A percentile compares a stretch with the other conserved stretches of the same genome.
Conservation (phyloP, 2,797 vertebrate species). For the Calcarius lapponicus region DNA sequence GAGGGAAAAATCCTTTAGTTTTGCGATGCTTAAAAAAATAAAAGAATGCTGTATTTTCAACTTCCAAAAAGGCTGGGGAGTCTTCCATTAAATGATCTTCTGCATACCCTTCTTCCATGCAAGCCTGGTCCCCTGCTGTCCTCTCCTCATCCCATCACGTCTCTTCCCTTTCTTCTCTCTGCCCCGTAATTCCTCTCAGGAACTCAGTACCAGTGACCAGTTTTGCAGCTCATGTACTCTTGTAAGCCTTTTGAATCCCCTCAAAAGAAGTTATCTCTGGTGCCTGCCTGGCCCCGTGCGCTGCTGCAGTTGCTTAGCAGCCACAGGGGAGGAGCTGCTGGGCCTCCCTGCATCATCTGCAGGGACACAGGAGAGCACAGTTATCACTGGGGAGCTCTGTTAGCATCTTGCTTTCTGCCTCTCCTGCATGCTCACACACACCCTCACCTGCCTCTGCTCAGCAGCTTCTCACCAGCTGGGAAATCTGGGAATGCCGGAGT, state of each 20-base stretch:
- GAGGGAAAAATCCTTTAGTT: neutral
- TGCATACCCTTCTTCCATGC: rapidly evolving
- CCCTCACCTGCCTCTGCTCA: neutral
- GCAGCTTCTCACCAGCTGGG: neutral
- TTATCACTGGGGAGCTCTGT: neutral
- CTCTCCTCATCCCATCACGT: neutral
- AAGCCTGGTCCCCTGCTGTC: neutral
- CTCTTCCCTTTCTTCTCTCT: neutral
- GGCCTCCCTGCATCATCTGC: neutral
- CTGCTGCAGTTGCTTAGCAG: constrained; percentile 51
- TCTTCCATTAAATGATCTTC: neutral
- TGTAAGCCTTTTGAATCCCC: neutral
- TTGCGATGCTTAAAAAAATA: neutral
- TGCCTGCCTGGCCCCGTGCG: neutral
- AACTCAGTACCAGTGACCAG: neutral
- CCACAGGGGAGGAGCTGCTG: neutral
- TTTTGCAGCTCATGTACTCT: neutral
- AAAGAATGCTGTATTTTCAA: neutral
- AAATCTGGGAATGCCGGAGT: neutral
- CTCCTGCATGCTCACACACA: neutral
- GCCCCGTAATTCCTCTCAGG: neutral
- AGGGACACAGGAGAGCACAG: neutral
- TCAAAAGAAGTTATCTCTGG: neutral
- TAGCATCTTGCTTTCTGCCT: neutral
- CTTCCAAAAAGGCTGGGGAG: neutral